These are phyloP conservation scores for Aegithalos caudatus DNA, from an alignment of 2,113 vertebrate species.

Conservation along the genomic window DNA sequence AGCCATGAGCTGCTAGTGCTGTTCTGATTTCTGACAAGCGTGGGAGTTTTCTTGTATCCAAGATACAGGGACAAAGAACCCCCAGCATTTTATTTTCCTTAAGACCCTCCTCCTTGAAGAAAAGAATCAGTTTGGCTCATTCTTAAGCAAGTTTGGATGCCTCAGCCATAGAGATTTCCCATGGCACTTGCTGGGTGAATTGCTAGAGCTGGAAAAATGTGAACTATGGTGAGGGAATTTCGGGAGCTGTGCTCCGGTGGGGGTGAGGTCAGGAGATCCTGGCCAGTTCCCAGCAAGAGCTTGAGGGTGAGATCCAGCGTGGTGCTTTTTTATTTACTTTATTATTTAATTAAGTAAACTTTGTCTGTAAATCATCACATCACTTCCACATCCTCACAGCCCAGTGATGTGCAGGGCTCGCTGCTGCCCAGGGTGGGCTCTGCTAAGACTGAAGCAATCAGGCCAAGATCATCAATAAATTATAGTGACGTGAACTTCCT, in stretches of 20 bases:
- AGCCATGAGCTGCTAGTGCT: slow-evolving; percentile 15
- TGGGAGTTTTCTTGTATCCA: slow-evolving; percentile 68
- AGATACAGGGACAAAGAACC: slow-evolving; percentile 68
- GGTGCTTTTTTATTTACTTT: neutral
- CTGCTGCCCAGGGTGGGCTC: neutral
- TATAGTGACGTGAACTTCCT: slow-evolving; percentile 29
- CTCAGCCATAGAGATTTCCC: neutral
- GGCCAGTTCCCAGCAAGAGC: slow-evolving; percentile 20
- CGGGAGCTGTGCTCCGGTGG: neutral
- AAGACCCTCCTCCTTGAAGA: slow-evolving; percentile 55
- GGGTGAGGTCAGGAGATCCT: slow-evolving; percentile 25
- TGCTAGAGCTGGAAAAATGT: slow-evolving; percentile 45
- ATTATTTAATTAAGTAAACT: neutral
- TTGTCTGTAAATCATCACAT: neutral
- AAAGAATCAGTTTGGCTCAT: slow-evolving; percentile 19
- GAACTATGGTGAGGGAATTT: slow-evolving; percentile 45
- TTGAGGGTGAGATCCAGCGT: neutral
- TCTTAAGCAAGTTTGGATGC: slow-evolving; percentile 28
- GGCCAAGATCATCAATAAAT: slow-evolving; percentile 52
- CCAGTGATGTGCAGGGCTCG: neutral
- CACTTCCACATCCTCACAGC: neutral
- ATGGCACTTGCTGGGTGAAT: slow-evolving; percentile 1
- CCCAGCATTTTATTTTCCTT: slow-evolving; percentile 43
- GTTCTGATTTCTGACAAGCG: slow-evolving; percentile 54
- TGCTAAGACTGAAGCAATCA: neutral